phyloP scores from a whole-genome alignment of 2,888 invertebrate genomes.

The Mesoligia furuncula region DNA sequence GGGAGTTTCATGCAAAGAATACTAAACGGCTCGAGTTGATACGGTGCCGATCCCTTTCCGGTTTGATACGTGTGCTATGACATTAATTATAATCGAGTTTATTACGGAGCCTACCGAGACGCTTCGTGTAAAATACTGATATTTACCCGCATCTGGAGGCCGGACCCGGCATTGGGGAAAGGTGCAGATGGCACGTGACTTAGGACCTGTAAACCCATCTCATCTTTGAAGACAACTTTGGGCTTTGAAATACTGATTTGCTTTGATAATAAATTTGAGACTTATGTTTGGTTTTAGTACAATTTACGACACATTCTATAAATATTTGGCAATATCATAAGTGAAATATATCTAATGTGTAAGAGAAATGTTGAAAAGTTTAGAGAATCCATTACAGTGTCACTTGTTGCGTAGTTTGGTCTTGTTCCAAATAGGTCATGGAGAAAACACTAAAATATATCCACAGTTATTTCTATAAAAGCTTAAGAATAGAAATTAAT shows the following conservation, averaged over 20 bases:
- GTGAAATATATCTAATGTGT: slow-evolving; percentile 2
- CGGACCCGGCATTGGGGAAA: background rate
- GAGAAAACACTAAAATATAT: slow-evolving; percentile 24
- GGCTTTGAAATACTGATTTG: background rate
- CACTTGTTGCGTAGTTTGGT: slow-evolving; percentile 64
- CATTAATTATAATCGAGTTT: background rate
- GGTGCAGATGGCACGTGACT: slow-evolving; percentile 31
- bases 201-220: slow-evolving; percentile 13
- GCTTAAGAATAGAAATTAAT: slow-evolving; percentile 7
- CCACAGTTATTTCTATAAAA: slow-evolving; percentile 37
- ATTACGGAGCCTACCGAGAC: background rate
- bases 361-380: slow-evolving; percentile 37
- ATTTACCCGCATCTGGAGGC: slow-evolving; percentile 15
- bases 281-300: background rate
- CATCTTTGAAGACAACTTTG: slow-evolving; percentile 30
- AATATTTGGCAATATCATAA: slow-evolving; percentile 8
- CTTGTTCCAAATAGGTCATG: slow-evolving; percentile 62
- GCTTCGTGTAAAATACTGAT: slow-evolving; percentile 25
- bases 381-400: slow-evolving; percentile 48
- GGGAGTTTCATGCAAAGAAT: too few relatives aligned
- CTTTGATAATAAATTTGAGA: slow-evolving; percentile 5
- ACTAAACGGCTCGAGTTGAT: too few relatives aligned
- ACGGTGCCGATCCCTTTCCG: too few relatives aligned
- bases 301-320: background rate
- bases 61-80: too few relatives aligned